Base-by-base conservation (phyloP, 2,888 invertebrate species). In the Spicauda simplicius region DNA sequence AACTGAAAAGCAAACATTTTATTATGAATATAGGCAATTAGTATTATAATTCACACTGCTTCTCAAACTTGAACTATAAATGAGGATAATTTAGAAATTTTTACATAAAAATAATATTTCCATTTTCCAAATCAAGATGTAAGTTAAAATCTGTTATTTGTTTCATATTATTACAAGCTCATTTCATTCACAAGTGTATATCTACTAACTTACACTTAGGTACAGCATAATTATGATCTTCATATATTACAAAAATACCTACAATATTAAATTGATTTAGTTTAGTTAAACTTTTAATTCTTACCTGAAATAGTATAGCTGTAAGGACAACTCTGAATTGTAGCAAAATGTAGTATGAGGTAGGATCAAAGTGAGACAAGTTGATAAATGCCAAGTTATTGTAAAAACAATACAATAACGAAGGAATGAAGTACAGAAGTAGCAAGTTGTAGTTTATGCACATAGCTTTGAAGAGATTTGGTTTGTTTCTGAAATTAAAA, bases 311-410 rank as follows among this genome's bases (percentile, higher is more conserved):
- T 54, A 98, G 93, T 64, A 99, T 90, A 45, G 98, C 99, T 6
- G 98, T 99, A 8, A 98, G 94, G 18, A 99, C 98, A 48, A 99
- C 98, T 78, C 99, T 94, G 74, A 99, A 95, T 85, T 99, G 98
- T 8, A 99, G 92, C 54, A 99, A 87, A 67, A 99, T 94, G 85
- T 97, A 98, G 84, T 99, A 99, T 0, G 98, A 98, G 0, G 99
- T 98, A 0, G 99, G 98, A 86, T 99, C 99, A 89, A 98, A 99
- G 64, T 95, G 95, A 12, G 97, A 96, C 76, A 99, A 94, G 92
- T 98, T 99, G 62, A 97, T 94, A 89, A 98, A 99, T 37, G 98
- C 96, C 79, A 99, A 94, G 91, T 99, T 99, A 84, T 99, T 99
- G 93, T 99, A 99, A 62, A 98, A 93, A 79, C 98, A 98, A 84